Conservation (phyloP, 1,140 invertebrate species). For the Drosophila subpulchrella region DNA sequence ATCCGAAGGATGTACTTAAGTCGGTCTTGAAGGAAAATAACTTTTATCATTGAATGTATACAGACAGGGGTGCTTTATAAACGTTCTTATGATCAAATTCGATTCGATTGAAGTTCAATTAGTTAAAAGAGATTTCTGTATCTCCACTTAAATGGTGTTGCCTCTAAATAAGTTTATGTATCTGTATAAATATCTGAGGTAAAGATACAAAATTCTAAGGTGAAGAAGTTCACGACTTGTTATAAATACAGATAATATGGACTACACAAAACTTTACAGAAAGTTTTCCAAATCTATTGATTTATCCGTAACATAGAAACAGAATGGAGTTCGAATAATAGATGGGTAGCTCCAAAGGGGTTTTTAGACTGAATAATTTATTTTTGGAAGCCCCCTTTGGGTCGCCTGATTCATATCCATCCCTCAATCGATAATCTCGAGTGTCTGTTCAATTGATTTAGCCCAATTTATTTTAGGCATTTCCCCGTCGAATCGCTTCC, state of each 20-base stretch:
- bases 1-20: background rate
- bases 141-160: too few species aligned
- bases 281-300: too few species aligned
- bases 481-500: conserved; percentile 4
- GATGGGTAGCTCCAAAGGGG: background rate
- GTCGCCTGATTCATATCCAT: conserved; percentile 10
- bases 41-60: background rate
- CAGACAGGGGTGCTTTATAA: too few species aligned
- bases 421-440: conserved; percentile 25
- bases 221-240: too few species aligned
- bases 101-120: too few species aligned
- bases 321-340: background rate
- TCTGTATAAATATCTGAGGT: too few species aligned
- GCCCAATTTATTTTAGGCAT: conserved; percentile 37
- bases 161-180: too few species aligned
- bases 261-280: too few species aligned
- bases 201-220: too few species aligned
- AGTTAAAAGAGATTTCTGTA: too few species aligned
- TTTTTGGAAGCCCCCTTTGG: background rate
- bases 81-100: too few species aligned
- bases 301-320: background rate
- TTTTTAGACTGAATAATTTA: background rate
- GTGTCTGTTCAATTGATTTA: conserved; percentile 32
- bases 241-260: too few species aligned
- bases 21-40: background rate